A percentile compares a stretch with the other conserved stretches of the same genome.
Conservation (phyloP, 2,113 vertebrate genomes). For the Tursiops truncatus region DNA sequence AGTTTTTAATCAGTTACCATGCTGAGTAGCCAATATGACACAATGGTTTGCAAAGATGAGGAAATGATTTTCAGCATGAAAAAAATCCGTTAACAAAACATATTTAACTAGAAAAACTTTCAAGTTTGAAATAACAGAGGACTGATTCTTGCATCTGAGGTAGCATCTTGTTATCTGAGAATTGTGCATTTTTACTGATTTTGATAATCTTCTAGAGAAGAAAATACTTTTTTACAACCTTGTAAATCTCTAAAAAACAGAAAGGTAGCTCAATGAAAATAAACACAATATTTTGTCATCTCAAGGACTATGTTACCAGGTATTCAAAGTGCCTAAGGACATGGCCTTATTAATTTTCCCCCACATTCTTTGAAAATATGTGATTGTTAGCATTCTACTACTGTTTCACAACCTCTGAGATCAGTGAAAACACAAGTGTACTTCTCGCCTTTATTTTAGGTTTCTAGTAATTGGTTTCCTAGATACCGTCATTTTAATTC, state of each 20-base stretch:
- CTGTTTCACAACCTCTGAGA: background rate
- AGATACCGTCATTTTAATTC: background rate
- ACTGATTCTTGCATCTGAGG: conserved; percentile 11
- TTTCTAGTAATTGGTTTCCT: conserved; percentile 9
- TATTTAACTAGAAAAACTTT: background rate
- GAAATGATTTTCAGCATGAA: background rate
- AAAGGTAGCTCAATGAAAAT: background rate
- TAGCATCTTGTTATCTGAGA: background rate
- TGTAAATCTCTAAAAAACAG: background rate
- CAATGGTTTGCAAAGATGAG: background rate
- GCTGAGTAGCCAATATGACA: background rate
- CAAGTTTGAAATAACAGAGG: background rate
- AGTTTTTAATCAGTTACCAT: conserved; percentile 38
- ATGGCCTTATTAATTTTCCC: background rate
- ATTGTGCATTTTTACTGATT: background rate
- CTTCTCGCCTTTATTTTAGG: background rate
- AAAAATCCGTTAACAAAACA: conserved; percentile 7
- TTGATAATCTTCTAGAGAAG: background rate
- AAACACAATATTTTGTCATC: background rate
- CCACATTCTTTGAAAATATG: background rate
- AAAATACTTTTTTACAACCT: background rate
- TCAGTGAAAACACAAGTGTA: background rate
- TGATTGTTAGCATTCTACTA: background rate
- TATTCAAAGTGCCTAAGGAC: background rate
- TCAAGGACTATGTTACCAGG: background rate